A percentile compares a stretch with the other conserved stretches of the same genome.
phyloP scores from a whole-genome alignment of 1,140 invertebrate genomes.

The Tribolium castaneum region DNA sequence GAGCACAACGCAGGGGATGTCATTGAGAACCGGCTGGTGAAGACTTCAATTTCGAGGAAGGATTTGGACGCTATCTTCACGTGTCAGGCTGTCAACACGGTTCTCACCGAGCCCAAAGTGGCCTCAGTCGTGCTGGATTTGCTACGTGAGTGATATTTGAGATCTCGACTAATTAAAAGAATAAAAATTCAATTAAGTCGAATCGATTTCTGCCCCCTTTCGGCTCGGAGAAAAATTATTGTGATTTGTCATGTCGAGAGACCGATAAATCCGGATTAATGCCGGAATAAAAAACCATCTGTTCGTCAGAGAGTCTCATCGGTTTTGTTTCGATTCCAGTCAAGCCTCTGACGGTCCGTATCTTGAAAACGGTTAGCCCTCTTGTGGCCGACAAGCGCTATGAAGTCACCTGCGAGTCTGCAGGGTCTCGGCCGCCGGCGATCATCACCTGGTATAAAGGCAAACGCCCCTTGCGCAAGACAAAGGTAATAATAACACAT shows the following conservation, averaged over 20 bases:
- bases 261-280: slow-evolving; percentile 22
- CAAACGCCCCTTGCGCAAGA: slow-evolving; percentile 79
- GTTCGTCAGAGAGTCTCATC: neutral
- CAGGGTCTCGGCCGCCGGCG: slow-evolving; percentile 85
- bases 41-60: slow-evolving; percentile 78
- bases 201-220: slow-evolving; percentile 1
- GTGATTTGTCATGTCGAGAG: slow-evolving; percentile 23
- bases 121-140: slow-evolving; percentile 82
- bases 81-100: slow-evolving; percentile 86
- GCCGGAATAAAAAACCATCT: slow-evolving; percentile 6
- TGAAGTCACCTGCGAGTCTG: slow-evolving; percentile 83
- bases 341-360: slow-evolving; percentile 81
- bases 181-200: slow-evolving; percentile 30
- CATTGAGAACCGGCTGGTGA: slow-evolving; percentile 84
- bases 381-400: slow-evolving; percentile 82
- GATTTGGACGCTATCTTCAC: slow-evolving; percentile 86
- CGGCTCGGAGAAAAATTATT: neutral
- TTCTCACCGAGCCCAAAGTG: slow-evolving; percentile 80
- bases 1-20: slow-evolving; percentile 85
- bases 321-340: slow-evolving; percentile 68
- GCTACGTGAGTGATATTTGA: slow-evolving; percentile 76
- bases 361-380: slow-evolving; percentile 71
- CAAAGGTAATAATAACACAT: slow-evolving; percentile 68
- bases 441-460: slow-evolving; percentile 90
- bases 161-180: neutral